These are phyloP conservation scores for Bradypodion ventrale DNA, from an alignment of 2,797 vertebrate genomes.

Conservation along the genomic window DNA sequence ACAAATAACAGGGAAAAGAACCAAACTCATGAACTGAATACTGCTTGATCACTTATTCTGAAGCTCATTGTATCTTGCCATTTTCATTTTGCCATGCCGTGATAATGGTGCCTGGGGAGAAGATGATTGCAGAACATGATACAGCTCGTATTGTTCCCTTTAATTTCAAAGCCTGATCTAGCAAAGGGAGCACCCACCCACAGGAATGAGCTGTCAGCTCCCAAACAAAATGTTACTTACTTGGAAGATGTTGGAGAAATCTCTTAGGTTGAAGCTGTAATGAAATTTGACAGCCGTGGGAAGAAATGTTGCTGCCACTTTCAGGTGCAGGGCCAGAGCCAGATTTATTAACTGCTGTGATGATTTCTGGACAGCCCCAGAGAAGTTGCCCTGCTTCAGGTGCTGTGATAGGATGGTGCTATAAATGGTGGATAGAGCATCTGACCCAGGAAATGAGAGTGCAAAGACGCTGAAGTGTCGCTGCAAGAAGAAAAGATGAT, in stretches of 20 bases:
- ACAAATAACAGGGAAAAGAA: neutral
- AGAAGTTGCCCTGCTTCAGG: slow-evolving; percentile 79
- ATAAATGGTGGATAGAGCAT: slow-evolving; percentile 91
- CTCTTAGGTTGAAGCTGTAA: slow-evolving; percentile 94
- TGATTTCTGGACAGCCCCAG: slow-evolving; percentile 77
- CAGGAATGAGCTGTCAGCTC: neutral
- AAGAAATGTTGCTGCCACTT: slow-evolving; percentile 84
- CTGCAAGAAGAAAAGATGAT: slow-evolving; percentile 68
- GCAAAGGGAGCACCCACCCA: neutral
- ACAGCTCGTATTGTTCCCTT: neutral
- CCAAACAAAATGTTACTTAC: slow-evolving; percentile 67
- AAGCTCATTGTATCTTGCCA: neutral
- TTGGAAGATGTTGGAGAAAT: slow-evolving; percentile 96
- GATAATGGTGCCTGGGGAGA: neutral
- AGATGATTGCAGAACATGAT: neutral
- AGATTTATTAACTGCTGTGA: slow-evolving; percentile 80
- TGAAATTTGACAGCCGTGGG: slow-evolving; percentile 96
- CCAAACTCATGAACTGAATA: neutral
- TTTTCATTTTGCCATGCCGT: neutral
- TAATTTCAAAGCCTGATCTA: slow-evolving; percentile 6
- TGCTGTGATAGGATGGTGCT: slow-evolving; percentile 88
- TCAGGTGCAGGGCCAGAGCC: slow-evolving; percentile 85
- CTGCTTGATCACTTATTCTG: neutral
- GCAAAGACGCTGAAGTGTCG: slow-evolving; percentile 93
- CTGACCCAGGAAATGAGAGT: slow-evolving; percentile 86